These are phyloP conservation scores for Leptogaster cylindrica DNA, from an alignment of 2,888 invertebrate species.

Conservation along the genomic window DNA sequence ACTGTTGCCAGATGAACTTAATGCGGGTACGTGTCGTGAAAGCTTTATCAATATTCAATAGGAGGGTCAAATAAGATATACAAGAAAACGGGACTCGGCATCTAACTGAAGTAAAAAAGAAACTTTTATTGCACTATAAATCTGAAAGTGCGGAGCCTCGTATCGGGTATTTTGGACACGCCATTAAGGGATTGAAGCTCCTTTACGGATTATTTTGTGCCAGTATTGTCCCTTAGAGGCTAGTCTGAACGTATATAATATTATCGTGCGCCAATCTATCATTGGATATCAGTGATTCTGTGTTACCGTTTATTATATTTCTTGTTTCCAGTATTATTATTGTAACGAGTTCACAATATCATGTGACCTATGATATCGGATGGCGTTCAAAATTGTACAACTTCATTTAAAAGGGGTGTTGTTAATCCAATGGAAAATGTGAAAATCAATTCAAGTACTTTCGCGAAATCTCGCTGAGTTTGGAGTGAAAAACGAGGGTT, in stretches of 20 bases:
- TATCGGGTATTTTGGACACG: conserved; percentile 38
- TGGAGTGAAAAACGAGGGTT: conserved; percentile 8
- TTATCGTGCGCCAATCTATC: conserved; percentile 31
- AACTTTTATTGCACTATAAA: conserved; percentile 39
- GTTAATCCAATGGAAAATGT: conserved; percentile 11
- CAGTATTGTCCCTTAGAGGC: conserved; percentile 26
- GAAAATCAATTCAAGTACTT: conserved; percentile 34
- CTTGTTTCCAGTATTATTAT: conserved; percentile 1
- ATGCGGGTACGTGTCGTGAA: conserved; percentile 36
- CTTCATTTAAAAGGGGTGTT: conserved; percentile 16
- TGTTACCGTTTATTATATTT: conserved; percentile 1
- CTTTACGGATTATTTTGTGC: conserved; percentile 38
- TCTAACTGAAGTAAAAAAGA: not conserved
- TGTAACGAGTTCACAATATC: conserved; percentile 4
- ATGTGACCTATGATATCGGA: conserved; percentile 32
- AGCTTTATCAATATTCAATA: conserved; percentile 40
- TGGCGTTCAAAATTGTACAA: conserved; percentile 13
- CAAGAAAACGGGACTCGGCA: not conserved
- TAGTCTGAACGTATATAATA: conserved; percentile 35
- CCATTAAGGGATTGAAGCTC: conserved; percentile 33
- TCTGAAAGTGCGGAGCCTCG: conserved; percentile 33
- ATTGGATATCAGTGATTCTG: conserved; percentile 40
- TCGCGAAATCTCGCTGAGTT: conserved; percentile 17
- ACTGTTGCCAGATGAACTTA: conserved; percentile 43
- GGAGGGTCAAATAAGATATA: conserved; percentile 29